Evolutionary conservation across 1,140 invertebrate genomes (phyloP).

Genomic region (Pantala flavescens): DNA sequence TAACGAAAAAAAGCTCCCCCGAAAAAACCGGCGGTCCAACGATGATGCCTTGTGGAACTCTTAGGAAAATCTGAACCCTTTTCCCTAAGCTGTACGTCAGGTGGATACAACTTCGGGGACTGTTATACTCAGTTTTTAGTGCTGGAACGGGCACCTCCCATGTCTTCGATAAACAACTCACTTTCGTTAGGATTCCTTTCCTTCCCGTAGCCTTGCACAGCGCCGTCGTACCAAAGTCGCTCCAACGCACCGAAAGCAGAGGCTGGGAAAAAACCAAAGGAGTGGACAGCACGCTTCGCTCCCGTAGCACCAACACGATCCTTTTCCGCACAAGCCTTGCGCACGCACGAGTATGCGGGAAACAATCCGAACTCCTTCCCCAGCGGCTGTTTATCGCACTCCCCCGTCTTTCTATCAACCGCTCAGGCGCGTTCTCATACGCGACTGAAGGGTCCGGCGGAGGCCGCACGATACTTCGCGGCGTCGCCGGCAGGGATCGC

Average conservation of each 20-base stretch:
- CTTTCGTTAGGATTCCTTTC: background rate
- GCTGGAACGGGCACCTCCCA: background rate
- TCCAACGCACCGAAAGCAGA: background rate
- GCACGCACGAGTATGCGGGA: background rate
- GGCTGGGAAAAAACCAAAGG: background rate
- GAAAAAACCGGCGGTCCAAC: too few relatives aligned
- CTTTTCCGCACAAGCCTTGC: background rate
- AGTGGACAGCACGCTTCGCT: background rate
- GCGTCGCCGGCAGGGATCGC: background rate
- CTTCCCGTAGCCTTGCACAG: background rate
- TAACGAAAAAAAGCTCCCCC: too few relatives aligned
- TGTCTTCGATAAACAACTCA: background rate
- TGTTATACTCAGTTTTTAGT: too few relatives aligned
- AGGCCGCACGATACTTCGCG: background rate
- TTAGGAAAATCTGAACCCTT: too few relatives aligned
- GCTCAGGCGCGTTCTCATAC: background rate
- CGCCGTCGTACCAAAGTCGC: background rate
- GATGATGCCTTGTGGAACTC: too few relatives aligned
- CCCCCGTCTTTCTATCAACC: background rate
- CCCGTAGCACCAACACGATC: background rate
- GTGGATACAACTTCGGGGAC: too few relatives aligned
- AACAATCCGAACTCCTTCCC: background rate
- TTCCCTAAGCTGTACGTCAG: too few relatives aligned
- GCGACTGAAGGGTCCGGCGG: slow-evolving; percentile 4
- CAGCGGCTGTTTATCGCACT: background rate